These are phyloP conservation scores for Agrotis segetum DNA, from an alignment of 2,888 invertebrate genomes.

Conservation along the genomic window DNA sequence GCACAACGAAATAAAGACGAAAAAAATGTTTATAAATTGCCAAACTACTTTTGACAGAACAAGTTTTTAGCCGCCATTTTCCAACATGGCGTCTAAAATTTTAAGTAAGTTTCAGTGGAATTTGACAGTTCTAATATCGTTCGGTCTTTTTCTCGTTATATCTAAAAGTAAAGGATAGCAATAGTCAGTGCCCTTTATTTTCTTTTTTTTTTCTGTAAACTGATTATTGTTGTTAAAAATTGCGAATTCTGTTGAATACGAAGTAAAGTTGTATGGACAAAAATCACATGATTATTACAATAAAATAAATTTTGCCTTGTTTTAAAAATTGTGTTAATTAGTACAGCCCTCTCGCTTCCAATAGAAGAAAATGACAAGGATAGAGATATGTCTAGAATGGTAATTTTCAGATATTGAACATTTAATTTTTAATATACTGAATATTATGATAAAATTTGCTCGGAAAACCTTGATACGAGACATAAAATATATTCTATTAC, in stretches of 20 bases:
- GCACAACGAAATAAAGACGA: not conserved
- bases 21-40: not conserved
- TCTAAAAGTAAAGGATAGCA: not conserved
- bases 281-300: not conserved
- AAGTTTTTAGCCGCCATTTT: slow-evolving; percentile 13
- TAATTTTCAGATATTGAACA: not conserved
- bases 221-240: not conserved
- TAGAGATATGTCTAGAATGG: not conserved
- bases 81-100: slow-evolving; percentile 1
- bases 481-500: not conserved
- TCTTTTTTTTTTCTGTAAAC: not conserved
- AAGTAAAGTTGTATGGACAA: not conserved
- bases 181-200: not conserved
- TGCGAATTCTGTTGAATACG: not conserved
- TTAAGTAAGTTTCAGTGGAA: not conserved
- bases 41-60: not conserved
- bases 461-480: not conserved
- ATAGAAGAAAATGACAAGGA: slow-evolving; percentile 9
- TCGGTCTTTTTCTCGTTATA: not conserved
- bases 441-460: slow-evolving; percentile 15
- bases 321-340: slow-evolving; percentile 5
- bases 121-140: slow-evolving; percentile 7
- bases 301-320: not conserved
- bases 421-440: not conserved
- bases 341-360: not conserved